Evolutionary conservation across 1,140 invertebrate species (phyloP), one percentile per base, ranked within the genome.

Genomic region (Panulirus ornatus): DNA sequence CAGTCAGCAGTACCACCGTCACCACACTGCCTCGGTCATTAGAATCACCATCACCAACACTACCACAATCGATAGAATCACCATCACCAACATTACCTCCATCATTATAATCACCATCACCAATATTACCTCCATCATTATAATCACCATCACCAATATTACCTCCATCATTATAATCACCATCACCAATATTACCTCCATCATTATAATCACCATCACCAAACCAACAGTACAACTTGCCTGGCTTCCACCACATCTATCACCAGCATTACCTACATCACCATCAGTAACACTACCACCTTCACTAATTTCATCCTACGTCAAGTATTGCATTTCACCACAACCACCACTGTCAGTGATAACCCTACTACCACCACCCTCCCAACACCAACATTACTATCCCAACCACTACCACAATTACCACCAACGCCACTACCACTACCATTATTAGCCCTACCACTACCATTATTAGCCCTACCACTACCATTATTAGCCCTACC

Each of bases 131-230:
- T 27, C 63, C 66, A 70, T 34, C 66, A 70, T 34, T 34, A 27
- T 34, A n/a, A 70, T 34, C 66, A 70, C 3, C 19, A n/a, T 34
- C 66, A 70, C 66, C 19, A 70, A n/a, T 34, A 70, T 34, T 34
- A 70, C 63, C 63, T 27, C 63, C 63, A 70, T 30, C 63, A 70
- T 30, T 30, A 70, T 30, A 22, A 70, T 30, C 63, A 70, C 63
- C 63, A 70, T 30, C 63, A 70, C 63, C 63, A 70, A 22, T 3
- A 70, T 30, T 30, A 70, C 63, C 63, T 27, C 66, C 66, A 70
- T 34, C 66, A 1, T 0, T 70, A 70, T 8, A 30, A 70, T 9
- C 66, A 70, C 51, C 51, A 58, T 22, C 51, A 58, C 51, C 51
- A n/a, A 22, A 63, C 58, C 6, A 70, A 9, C 14, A 70, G 9